Evolutionary conservation across 2,888 invertebrate genomes (phyloP).

Genomic region (Crioceris asparagi): DNA sequence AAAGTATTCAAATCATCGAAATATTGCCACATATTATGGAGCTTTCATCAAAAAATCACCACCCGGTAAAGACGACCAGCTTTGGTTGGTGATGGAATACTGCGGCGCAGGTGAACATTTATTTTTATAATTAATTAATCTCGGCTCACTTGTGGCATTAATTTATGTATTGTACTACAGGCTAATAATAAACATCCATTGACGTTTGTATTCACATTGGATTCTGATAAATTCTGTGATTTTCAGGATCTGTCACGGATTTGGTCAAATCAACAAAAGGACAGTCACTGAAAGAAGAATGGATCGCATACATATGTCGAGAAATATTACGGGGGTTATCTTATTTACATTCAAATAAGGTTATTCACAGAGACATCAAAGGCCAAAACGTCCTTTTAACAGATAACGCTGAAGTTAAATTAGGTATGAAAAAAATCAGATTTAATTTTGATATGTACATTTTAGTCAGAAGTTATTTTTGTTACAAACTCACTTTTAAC

Average conservation of each 20-base stretch:
- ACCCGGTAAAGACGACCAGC: conserved; percentile 96
- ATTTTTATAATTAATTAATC: not conserved
- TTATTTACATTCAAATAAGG: conserved; percentile 97
- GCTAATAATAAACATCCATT: too few species aligned
- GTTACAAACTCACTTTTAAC: too few species aligned
- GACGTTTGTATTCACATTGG: conserved; percentile 1
- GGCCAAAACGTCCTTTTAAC: conserved; percentile 98
- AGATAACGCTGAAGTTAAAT: conserved; percentile 99
- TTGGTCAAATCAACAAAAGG: conserved; percentile 99
- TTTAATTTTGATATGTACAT: not conserved
- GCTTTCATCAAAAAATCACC: conserved; percentile 99
- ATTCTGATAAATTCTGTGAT: not conserved
- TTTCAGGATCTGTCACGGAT: conserved; percentile 87
- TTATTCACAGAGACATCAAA: conserved; percentile 99
- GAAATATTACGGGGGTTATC: conserved; percentile 91
- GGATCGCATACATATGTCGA: conserved; percentile 99
- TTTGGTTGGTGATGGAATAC: conserved; percentile 99
- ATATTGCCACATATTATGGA: conserved; percentile 99
- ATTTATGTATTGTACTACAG: too few species aligned
- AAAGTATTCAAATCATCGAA: conserved; percentile 97
- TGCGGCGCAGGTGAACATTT: conserved; percentile 76
- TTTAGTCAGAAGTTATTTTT: not conserved
- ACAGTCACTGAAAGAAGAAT: conserved; percentile 96
- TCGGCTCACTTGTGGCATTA: not conserved
- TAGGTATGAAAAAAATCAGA: conserved; percentile 49